Evolutionary conservation across 2,113 vertebrate genomes (phyloP).

Genomic region (Jaculus jaculus): DNA sequence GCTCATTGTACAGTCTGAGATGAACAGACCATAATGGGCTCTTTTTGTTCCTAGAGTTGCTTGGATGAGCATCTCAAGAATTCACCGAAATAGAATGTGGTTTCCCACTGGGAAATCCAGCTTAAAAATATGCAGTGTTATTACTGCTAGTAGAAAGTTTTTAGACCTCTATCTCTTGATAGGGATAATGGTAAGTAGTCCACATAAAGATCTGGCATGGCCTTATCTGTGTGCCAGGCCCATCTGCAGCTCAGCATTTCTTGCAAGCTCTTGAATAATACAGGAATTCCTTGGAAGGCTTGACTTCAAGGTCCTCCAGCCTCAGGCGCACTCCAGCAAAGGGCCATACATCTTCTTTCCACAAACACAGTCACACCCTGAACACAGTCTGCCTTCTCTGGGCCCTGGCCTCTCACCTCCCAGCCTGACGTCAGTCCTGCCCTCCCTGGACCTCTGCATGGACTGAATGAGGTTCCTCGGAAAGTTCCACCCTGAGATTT

Average conservation of each 20-base stretch:
- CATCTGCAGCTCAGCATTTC: neutral
- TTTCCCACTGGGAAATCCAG: neutral
- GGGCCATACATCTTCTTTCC: slow-evolving; percentile 43
- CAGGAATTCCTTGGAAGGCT: neutral
- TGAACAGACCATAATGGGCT: neutral
- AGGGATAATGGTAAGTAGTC: neutral
- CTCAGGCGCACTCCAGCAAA: neutral
- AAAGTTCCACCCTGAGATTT: neutral
- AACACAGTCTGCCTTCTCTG: slow-evolving; percentile 72
- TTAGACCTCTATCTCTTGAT: neutral
- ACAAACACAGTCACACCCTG: slow-evolving; percentile 26
- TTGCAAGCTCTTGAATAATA: neutral
- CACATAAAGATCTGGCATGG: neutral
- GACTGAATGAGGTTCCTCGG: slow-evolving; percentile 40
- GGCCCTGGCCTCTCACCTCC: slow-evolving; percentile 57
- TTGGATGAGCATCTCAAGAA: neutral
- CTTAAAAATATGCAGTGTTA: neutral
- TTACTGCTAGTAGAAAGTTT: neutral
- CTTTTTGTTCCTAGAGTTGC: neutral
- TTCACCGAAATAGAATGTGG: slow-evolving; percentile 6
- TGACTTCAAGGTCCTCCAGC: neutral
- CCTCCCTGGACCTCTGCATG: slow-evolving; percentile 22
- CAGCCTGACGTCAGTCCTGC: slow-evolving; percentile 69
- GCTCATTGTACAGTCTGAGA: neutral
- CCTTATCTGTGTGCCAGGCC: neutral